Evolutionary conservation across 2,113 vertebrate genomes (phyloP), one percentile per base, ranked within the genome.

Genomic region (Lutjanus erythropterus): DNA sequence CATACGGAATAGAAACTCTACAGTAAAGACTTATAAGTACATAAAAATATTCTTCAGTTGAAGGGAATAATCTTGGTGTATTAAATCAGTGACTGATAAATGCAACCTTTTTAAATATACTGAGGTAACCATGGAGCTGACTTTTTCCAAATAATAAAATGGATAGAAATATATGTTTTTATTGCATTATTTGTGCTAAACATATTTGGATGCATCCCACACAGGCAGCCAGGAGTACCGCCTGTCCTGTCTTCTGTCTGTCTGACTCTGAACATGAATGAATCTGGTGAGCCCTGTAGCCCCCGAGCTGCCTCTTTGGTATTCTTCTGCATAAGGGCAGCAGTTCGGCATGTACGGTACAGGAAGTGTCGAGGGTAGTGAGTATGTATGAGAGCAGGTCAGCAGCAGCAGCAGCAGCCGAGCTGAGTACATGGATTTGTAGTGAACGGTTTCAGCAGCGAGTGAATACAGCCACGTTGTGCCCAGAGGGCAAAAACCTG

Each of bases 251-350:
- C n/a, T n/a, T n/a, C n/a, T n/a, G n/a, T 0, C 10, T 62, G 68
- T 64, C 27, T 49, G 68, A 64, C 49, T 65, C 31, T 8, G 61
- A 10, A 42, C 58, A 66, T n/a, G 25, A 75, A 27, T 31, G 16
- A 50, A 67, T 78, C 60, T 37, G 33, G 12, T 9, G 19, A 60
- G 53, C 14, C 37, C 41, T 2, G 8, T 72, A 67, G 42, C 64
- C 16, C 69, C 15, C 6, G 3, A 67, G 62, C 39, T 8, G 52
- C 44, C 35, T 71, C 27, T 75, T 58, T 15, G 9, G 19, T 66
- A 60, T 75, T 79, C 12, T 69, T 25, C 4, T 6, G 46, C 1
- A 5, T 37, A 37, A 1, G 9, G 19, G 33, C 58, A 25, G 64
- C 33, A 39, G 55, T 56, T 31, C 31, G 53, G 53, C 16, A 31